Conservation (phyloP, 2,888 invertebrate species). For the Xanthia togata region DNA sequence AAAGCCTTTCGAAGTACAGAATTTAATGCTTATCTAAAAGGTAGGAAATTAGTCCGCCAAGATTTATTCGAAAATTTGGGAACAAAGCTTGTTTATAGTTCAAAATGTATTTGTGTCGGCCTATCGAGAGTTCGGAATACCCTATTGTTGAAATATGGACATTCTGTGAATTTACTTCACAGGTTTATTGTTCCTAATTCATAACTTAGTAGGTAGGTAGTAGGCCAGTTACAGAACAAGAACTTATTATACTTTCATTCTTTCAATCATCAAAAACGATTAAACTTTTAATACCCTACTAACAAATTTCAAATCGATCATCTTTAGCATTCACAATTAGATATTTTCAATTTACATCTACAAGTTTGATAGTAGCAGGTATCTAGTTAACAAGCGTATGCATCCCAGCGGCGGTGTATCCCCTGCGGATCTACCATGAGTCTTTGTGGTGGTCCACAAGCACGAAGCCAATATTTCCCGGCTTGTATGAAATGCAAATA, state of each 20-base stretch:
- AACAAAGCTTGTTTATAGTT: constrained; percentile 71
- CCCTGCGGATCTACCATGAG: constrained; percentile 75
- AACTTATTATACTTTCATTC: not conserved
- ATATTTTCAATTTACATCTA: constrained; percentile 42
- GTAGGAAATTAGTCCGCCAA: constrained; percentile 74
- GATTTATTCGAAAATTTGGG: constrained; percentile 77
- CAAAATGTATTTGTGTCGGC: constrained; percentile 70
- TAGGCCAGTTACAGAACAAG: too few species aligned
- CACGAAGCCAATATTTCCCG: constrained; percentile 86
- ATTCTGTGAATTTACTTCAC: constrained; percentile 57
- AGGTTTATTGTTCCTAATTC: constrained; percentile 55
- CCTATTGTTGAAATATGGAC: constrained; percentile 70
- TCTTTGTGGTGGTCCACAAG: constrained; percentile 78
- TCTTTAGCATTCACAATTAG: constrained; percentile 41
- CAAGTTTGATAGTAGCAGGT: constrained; percentile 50
- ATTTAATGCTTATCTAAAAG: constrained; percentile 74
- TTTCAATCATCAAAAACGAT: not conserved
- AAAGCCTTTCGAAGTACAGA: constrained; percentile 69
- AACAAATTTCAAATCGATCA: constrained; percentile 4
- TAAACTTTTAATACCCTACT: not conserved
- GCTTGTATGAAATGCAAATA: constrained; percentile 89
- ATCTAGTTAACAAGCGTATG: constrained; percentile 58
- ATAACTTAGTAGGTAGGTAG: constrained; percentile 18
- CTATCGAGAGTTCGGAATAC: constrained; percentile 70
- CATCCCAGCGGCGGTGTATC: constrained; percentile 70